phyloP scores from a whole-genome alignment of 1,140 invertebrate genomes.

The Calosoma granatense region DNA sequence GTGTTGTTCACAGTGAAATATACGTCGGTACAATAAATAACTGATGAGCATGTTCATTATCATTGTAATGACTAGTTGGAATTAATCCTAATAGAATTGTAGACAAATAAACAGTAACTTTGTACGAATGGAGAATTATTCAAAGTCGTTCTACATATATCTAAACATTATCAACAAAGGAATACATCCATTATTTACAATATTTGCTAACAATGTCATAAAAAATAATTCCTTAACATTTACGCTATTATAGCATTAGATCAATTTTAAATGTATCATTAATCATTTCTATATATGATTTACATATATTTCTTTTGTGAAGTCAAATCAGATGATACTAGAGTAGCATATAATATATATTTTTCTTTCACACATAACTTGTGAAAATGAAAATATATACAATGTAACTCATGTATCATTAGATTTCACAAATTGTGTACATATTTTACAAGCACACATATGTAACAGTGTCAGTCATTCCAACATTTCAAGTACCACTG shows the following conservation, averaged over 20 bases:
- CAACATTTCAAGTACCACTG: not conserved
- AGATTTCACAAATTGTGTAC: not conserved
- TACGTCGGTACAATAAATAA: no score
- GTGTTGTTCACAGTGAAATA: no score
- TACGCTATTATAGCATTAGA: not conserved
- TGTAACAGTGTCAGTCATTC: not conserved
- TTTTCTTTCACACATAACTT: not conserved
- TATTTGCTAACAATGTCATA: not conserved
- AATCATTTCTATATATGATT: not conserved
- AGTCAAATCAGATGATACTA: no score
- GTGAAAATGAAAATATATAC: not conserved
- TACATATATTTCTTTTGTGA: not conserved
- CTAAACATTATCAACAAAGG: no score
- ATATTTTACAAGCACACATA: not conserved
- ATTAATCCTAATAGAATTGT: no score
- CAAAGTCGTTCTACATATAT: no score
- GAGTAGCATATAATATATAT: no score
- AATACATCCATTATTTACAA: not conserved
- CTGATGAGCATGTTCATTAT: no score
- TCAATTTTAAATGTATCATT: not conserved
- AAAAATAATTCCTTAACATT: not conserved
- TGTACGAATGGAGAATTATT: not conserved
- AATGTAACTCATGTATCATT: not conserved
- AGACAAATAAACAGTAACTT: no score
- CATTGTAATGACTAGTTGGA: no score